Base-by-base conservation (phyloP, 2,888 invertebrate genomes). In the Apomyelois bistriatella region DNA sequence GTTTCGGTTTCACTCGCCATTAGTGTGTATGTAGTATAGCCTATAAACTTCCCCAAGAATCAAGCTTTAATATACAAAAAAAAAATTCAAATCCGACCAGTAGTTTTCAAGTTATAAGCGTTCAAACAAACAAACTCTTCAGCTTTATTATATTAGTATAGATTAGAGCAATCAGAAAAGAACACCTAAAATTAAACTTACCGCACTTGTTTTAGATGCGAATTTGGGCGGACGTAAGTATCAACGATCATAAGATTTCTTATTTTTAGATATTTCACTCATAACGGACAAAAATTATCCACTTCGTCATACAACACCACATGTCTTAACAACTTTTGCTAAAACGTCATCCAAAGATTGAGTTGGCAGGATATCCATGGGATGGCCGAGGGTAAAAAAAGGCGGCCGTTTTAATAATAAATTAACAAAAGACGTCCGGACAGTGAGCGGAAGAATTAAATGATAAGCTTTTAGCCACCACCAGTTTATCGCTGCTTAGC, bases 401-500 rank as follows among this genome's bases (percentile, higher is more conserved):
- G 12, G 32, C 51, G 36, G 40, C 36, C 41, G 41, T 12, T 30
- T n/a, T 53, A 59, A 55, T 57, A 60, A 56, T 53, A 53, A 56
- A 62, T 62, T 58, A 49, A 15, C 41, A 51, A 57, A 59, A 52
- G 51, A 53, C 59, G 48, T 63, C 62, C 65, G 66, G 66, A 58
- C 55, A 59, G 54, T 54, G n/a, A 9, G 42, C 50, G 51, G 17
- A 43, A 53, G 46, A 53, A 54, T 47, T 37, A 54, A 54, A 61
- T 58, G 58, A 58, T 60, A 56, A 37, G 53, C 55, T 54, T 57
- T 49, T 53, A 22, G 5, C 22, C 5, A 5, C 22, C 22, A 22
- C 22, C 22, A 5, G 48, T 37, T 60, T 55, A 61, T 57, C 54
- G 15, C 10, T 16, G 54, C 35, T 63, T 56, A 63, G 60, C 58